Evolutionary conservation across 2,888 invertebrate genomes (phyloP), one percentile per base, ranked within the genome.

Genomic region (Sthenelais limicola): DNA sequence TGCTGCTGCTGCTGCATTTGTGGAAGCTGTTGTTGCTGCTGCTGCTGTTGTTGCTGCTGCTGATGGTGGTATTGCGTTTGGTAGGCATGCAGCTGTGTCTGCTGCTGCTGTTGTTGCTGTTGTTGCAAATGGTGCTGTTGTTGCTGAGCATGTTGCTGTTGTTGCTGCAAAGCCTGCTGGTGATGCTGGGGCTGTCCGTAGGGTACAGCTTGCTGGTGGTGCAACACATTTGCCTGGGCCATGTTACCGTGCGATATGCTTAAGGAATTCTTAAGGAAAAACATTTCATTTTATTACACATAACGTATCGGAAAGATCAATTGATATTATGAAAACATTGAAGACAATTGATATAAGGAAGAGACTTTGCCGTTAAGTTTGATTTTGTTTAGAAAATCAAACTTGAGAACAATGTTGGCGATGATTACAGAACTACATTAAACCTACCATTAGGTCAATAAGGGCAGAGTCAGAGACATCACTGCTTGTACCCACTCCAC

Each of bases 401-500:
- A n/a, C n/a, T n/a, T n/a, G n/a, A n/a, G n/a, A n/a, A n/a, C n/a
- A n/a, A n/a, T n/a, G n/a, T n/a, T n/a, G n/a, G n/a, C n/a, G n/a
- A n/a, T n/a, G n/a, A n/a, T n/a, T n/a, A n/a, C n/a, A n/a, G n/a
- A n/a, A 7, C 9, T 18, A 18, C 21, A 51, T 18, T 9, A 9
- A 26, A 62, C 76, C 33, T 66, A 76, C 78, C 78, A 78, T 78
- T 21, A 78, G 70, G 18, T 77, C 78, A 38, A 78, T 24, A 32
- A 78, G 75, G 0, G 74, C 49, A 30, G 71, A 49, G 49, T 76
- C 75, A 9, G 75, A 73, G 30, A 56, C 15, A 12, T 74, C 73
- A 73, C 90, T 87, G 38, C n/a, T n/a, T n/a, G n/a, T n/a, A 77
- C 90, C 90, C 68, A 86, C 81, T 2, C 87, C 86, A 79, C 90